Percentiles rank a stretch among this genome's conserved stretches.
Conservation (phyloP, 2,797 vertebrate species). For the Psittacula echo region DNA sequence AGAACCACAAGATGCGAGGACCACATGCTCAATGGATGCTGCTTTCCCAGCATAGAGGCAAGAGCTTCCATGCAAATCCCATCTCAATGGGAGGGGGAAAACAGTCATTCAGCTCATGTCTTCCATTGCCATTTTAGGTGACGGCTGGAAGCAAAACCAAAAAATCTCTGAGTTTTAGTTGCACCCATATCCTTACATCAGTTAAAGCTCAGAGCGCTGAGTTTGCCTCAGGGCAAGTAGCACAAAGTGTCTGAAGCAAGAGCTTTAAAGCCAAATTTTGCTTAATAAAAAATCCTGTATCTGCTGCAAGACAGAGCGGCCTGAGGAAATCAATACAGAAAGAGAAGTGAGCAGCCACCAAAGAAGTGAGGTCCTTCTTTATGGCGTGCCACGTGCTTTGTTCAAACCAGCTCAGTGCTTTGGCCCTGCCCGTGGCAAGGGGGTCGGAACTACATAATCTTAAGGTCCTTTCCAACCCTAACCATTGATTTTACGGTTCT, state of each 20-base stretch:
- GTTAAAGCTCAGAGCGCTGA: not conserved
- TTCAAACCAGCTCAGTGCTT: not conserved
- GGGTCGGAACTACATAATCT: not conserved
- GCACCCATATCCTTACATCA: not conserved
- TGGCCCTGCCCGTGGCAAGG: not conserved
- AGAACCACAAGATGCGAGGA: not conserved
- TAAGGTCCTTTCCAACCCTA: not conserved
- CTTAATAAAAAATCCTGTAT: not conserved
- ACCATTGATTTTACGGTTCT: not conserved
- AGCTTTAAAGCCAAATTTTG: not conserved
- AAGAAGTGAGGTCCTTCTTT: not conserved
- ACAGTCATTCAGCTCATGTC: not conserved
- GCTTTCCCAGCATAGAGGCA: not conserved
- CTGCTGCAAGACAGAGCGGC: not conserved
- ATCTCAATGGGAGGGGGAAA: not conserved
- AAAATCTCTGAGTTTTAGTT: not conserved
- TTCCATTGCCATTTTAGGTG: not conserved
- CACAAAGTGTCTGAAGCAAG: not conserved
- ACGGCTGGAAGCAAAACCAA: not conserved
- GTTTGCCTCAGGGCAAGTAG: not conserved
- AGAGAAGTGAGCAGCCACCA: not conserved
- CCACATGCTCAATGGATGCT: not conserved
- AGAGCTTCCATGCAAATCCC: not conserved
- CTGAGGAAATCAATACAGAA: not conserved
- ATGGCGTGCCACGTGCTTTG: not conserved